Evolutionary conservation across 2,888 invertebrate species (phyloP), one percentile per base, ranked within the genome.

Genomic region (Oscheius sp.): DNA sequence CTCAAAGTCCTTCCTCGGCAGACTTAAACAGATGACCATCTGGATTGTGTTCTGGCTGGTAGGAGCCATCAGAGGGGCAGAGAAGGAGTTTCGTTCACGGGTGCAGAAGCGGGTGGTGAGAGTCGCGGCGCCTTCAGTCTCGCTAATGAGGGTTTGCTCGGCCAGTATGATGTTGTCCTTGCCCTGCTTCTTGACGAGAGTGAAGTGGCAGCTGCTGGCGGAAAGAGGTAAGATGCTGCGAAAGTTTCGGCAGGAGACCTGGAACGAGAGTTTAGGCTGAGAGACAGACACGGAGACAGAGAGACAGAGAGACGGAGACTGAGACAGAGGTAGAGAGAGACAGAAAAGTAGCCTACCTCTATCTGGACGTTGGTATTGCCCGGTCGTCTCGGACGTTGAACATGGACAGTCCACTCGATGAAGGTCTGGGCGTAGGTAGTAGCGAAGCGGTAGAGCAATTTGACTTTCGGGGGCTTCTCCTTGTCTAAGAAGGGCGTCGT

Each of bases 1-100:
- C 29, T 63, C 63, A 29, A 63, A 63, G 42, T n/a, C 29, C 33
- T 37, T 47, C 29, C 21, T 42, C 21, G 63, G 63, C 63, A 63
- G 47, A 47, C 21, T 63, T 21, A 63, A 4, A 3, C 29, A 48
- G 11, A 63, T 2, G 10, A n/a, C n/a, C 37, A 60, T 10, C 42
- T 35, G 32, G 37, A 60, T 37, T 29, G n/a, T 60, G 2, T 35
- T 35, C 2, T 60, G 33, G 7, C 21, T 29, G 10, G 37, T n/a
- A 10, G 32, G 1, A 13, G 10, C 11, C 21, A 7, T 60, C 60
- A 60, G 35, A 10, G 35, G n/a, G 35, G 13, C 33, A 2, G 42
- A 33, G 60, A 60, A 60, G 32, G 1, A 2, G 37, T 60, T 60
- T 13, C 10, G 9, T 7, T 2, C 21, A 13, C 37, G 37, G 42